phyloP scores from a whole-genome alignment of 2,113 vertebrate genomes.

The Pseudopodoces humilis region DNA sequence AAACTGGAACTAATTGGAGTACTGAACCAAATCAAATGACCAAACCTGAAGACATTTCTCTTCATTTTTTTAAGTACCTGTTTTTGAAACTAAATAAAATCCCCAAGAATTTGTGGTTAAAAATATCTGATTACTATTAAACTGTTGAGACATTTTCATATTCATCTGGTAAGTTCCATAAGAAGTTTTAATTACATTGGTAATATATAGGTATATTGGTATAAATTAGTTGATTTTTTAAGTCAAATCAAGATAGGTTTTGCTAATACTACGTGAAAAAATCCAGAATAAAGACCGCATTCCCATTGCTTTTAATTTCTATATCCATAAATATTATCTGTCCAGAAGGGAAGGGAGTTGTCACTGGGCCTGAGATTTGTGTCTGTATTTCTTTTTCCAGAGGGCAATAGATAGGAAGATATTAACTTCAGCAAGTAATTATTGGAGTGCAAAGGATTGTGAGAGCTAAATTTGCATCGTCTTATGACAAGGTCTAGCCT shows the following conservation, averaged over 20 bases:
- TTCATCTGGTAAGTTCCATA: neutral
- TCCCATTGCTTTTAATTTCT: neutral
- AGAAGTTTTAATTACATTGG: neutral
- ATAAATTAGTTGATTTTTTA: neutral
- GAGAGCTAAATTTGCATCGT: neutral
- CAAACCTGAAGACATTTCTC: neutral
- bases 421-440: conserved; percentile 12
- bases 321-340: neutral
- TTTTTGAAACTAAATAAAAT: neutral
- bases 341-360: neutral
- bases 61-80: neutral
- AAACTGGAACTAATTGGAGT: neutral
- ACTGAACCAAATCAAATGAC: neutral
- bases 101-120: neutral
- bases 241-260: neutral
- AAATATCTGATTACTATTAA: neutral
- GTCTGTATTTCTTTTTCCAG: neutral
- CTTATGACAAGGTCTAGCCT: neutral
- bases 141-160: neutral
- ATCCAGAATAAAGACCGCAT: neutral
- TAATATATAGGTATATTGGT: no score
- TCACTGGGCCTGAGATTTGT: neutral
- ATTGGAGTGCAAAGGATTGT: neutral
- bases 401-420: neutral
- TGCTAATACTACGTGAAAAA: neutral